Base-by-base conservation (phyloP, 2,113 vertebrate genomes). In the Erinaceus europaeus region DNA sequence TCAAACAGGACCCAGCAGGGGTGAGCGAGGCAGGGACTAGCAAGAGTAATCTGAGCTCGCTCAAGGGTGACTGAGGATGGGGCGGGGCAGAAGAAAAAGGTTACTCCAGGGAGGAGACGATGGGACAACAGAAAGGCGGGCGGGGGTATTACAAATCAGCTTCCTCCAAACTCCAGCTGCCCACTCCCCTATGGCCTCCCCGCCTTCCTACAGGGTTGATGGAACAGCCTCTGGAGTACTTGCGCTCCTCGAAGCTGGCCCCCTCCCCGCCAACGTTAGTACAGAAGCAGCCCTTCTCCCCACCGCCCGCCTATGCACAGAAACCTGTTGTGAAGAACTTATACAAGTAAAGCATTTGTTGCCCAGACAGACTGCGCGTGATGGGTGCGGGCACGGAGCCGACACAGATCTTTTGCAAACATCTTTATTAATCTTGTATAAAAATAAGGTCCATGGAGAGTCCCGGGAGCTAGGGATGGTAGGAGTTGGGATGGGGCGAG, bases 381-480 rank as follows among this genome's bases (percentile, higher is more conserved):
- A 36, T 72, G 38, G 75, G 57, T 48, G 32, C 6, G 5, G 53
- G 25, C 76, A 86, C 21, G 0, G n/a, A 67, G 32, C 27, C 3
- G 69, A 93, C 52, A 2, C 59, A 0, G 18, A 34, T 79, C 71
- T 95, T 87, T 84, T 94, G 92, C 74, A 96, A 96, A 96, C 46
- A 50, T 91, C 82, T 96, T 96, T 96, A 96, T 96, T 96, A 74
- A 84, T 94, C 86, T 94, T 62, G 75, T 96, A 95, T 83, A 95
- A 96, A 96, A 96, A 95, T 96, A 96, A 89, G 95, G 84, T 90
- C 84, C 89, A 14, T 20, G 81, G 69, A 71, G 64, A 81, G 50
- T 88, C 77, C 87, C 88, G n/a, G 10, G 88, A 71, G 57, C n/a
- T 67, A 21, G 44, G 81, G 27, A 0, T 11, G 13, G 42, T 1